Conservation (phyloP, 2,888 invertebrate genomes). For the Diarsia rubi region DNA sequence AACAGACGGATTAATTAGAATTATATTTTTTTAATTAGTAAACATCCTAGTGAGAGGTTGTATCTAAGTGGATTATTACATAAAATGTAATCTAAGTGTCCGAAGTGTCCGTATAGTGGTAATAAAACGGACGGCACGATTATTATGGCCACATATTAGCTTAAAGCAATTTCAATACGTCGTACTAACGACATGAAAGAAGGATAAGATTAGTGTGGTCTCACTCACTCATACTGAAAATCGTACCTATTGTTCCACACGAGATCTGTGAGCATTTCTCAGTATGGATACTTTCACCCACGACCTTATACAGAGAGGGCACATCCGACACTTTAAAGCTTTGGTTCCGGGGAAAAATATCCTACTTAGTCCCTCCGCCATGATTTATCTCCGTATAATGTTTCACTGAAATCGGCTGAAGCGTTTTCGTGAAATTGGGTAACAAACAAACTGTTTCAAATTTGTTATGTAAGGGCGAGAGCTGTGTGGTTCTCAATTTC, state of each 20-base stretch:
- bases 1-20: too few species aligned
- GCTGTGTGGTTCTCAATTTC: conserved; percentile 42
- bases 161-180: background rate
- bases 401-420: conserved; percentile 47
- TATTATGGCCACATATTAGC: background rate
- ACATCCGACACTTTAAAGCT: background rate
- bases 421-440: conserved; percentile 49
- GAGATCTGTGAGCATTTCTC: background rate
- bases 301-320: background rate
- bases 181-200: background rate
- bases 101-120: too few species aligned
- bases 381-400: conserved; percentile 60
- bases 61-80: background rate
- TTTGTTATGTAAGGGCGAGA: conserved; percentile 40
- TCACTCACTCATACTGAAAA: background rate
- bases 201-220: background rate
- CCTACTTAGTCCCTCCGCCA: conserved; percentile 40
- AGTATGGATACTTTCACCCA: background rate
- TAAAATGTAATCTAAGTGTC: background rate
- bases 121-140: too few species aligned
- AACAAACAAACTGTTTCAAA: conserved; percentile 57
- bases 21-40: too few species aligned
- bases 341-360: conserved; percentile 56
- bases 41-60: too few species aligned
- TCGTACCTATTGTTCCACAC: background rate